Evolutionary conservation across 2,797 vertebrate genomes (phyloP), one percentile per base, ranked within the genome.

Genomic region (Spondyliosoma cantharus): DNA sequence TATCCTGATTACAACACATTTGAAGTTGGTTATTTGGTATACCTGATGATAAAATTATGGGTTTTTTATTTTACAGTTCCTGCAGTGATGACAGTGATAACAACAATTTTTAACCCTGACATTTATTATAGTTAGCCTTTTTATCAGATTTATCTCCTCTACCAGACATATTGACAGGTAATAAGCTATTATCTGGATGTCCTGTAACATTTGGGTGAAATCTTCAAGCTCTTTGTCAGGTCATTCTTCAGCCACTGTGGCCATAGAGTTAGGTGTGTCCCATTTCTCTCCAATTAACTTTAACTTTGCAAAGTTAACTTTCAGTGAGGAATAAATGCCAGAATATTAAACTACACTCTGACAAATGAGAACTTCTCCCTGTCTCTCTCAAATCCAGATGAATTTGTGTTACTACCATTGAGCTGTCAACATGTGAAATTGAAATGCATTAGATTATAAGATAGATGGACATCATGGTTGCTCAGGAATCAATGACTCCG

Each of bases 61-160:
- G 5, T 37, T 37, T 37, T 37, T 37, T 60, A 22, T 48, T 65
- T 25, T 74, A 7, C 42, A 49, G 42, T 64, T 71, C 46, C 37
- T 73, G 37, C 15, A 0, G 14, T 22, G 37, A 57, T 64, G 29
- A 29, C 50, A 12, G 29, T 42, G n/a, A 42, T 17, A 9, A 54
- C 17, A 45, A 13, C 20, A 22, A 7, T 13, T 22, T 22, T 22
- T 22, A 70, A 58, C 43, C 29, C 14, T 16, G 43, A 22, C 32
- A 15, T 71, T 19, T 64, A 22, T 17, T 17, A 17, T 24, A 61
- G 3, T 32, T 24, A 16, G 7, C 14, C 3, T 24, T 5, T 25
- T 25, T 53, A 14, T 53, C 13, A 32, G 27, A 17, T 57, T 7
- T 46, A 7, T 52, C 12, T 65, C 27, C 27, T 17, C 29, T n/a